Percentiles rank a stretch among this genome's conserved stretches.
Evolutionary conservation across 2,113 vertebrate species (phyloP).

Genomic region (Erythrocercus mccallii): DNA sequence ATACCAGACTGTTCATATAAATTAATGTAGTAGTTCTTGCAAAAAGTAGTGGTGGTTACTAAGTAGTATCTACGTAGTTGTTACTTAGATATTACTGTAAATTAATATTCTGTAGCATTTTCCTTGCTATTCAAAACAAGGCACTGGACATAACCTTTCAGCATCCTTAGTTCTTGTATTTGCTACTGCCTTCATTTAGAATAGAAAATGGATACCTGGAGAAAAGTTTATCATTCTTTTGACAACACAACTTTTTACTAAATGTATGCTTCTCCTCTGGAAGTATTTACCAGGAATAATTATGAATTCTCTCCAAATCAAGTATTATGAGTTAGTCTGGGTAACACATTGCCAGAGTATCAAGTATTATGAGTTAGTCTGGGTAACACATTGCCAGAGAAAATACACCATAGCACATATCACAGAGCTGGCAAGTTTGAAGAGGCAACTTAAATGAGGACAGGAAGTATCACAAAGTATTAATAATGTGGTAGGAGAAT

Average conservation of each 20-base stretch:
- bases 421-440: neutral
- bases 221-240: neutral
- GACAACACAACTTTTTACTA: neutral
- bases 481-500: neutral
- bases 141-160: neutral
- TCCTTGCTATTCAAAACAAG: neutral
- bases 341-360: neutral
- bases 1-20: neutral
- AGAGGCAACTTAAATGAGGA: neutral
- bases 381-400: neutral
- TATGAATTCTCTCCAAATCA: neutral
- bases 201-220: neutral
- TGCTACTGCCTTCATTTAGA: neutral
- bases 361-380: neutral
- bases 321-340: rapidly evolving
- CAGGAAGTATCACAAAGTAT: neutral
- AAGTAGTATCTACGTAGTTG: neutral
- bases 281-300: neutral
- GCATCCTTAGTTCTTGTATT: neutral
- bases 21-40: neutral
- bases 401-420: neutral
- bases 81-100: neutral
- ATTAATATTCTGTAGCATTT: neutral
- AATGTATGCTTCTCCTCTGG: neutral
- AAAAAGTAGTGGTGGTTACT: neutral